Evolutionary conservation across 1,140 invertebrate species (phyloP).

Genomic region (Nautilus pompilius): DNA sequence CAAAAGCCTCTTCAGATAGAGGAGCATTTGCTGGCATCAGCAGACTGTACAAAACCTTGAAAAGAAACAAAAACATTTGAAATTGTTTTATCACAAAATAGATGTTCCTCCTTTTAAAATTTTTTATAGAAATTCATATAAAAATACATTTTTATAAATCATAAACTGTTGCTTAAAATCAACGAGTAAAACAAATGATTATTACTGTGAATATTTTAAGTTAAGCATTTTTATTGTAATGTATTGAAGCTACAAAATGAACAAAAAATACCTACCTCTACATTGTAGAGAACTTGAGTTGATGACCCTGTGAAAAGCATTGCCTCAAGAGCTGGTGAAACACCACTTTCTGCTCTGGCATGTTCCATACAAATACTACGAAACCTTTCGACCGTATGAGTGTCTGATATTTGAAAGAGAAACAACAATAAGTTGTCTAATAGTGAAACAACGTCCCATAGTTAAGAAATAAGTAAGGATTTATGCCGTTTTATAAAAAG

Average conservation of each 20-base stretch:
- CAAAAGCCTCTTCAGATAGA: constrained; percentile 75
- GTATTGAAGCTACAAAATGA: no score
- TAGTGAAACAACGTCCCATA: no score
- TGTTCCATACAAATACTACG: constrained; percentile 58
- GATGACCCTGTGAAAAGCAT: constrained; percentile 73
- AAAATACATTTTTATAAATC: no score
- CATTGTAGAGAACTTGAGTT: constrained; percentile 73
- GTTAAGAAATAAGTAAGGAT: no score
- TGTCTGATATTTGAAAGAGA: constrained; percentile 34
- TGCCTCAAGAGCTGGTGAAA: constrained; percentile 64
- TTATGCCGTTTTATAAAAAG: no score
- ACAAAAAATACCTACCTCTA: constrained; percentile 33
- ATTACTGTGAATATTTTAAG: no score
- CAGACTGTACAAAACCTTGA: constrained; percentile 84
- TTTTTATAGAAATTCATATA: no score
- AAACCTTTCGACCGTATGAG: constrained; percentile 68
- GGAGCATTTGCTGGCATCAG: constrained; percentile 87
- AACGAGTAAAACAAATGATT: no score
- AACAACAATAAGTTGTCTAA: constrained; percentile 6
- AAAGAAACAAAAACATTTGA: constrained; percentile 7
- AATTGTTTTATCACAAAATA: background rate
- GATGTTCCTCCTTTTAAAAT: background rate
- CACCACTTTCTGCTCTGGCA: constrained; percentile 37
- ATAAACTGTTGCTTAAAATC: no score
- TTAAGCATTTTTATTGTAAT: no score